Evolutionary conservation across 2,797 vertebrate species (phyloP), one percentile per base, ranked within the genome.

Genomic region (Mormyrus hasselquistii): DNA sequence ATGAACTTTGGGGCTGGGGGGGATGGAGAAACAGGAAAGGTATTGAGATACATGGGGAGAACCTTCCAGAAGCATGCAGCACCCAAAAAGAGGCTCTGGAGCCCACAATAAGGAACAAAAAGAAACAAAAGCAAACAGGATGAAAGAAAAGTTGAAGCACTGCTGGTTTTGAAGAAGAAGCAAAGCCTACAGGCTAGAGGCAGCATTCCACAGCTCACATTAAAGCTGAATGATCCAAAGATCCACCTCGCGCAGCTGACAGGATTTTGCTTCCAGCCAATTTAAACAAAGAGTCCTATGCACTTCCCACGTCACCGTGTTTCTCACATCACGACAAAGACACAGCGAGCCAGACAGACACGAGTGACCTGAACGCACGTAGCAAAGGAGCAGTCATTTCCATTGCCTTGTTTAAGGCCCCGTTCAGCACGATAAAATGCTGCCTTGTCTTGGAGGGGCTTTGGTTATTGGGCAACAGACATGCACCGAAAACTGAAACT

Each of bases 321-420:
- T 22, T 14, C 16, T 76, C 25, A 50, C 8, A 6, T 44, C 19
- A 25, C 19, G 4, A 44, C 29, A 0, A 12, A 34, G 34, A 52
- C 29, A 44, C 16, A 22, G 14, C 19, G 73, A 84, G 38, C 38
- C 14, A 14, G 73, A 84, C 44, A 22, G 41, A 8, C 22, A 84
- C 38, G 16, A 47, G 25, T 19, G 57, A n/a, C 38, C 73, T 6
- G 0, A 53, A 62, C 52, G 59, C 41, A 62, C 22, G n/a, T 8
- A 85, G 12, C 8, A 29, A 52, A 38, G 90, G 34, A 83, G 87
- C 90, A 93, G 91, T 92, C 89, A 19, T 57, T 90, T 87, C 87
- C 82, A 92, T 88, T 88, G 89, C 4, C 25, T 53, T 41, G 12
- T 93, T 92, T 91, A 93, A 93, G 92, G 91, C 87, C 90, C 65